Base-by-base conservation (phyloP, 2,888 invertebrate species). In the Bimastos eiseni region DNA sequence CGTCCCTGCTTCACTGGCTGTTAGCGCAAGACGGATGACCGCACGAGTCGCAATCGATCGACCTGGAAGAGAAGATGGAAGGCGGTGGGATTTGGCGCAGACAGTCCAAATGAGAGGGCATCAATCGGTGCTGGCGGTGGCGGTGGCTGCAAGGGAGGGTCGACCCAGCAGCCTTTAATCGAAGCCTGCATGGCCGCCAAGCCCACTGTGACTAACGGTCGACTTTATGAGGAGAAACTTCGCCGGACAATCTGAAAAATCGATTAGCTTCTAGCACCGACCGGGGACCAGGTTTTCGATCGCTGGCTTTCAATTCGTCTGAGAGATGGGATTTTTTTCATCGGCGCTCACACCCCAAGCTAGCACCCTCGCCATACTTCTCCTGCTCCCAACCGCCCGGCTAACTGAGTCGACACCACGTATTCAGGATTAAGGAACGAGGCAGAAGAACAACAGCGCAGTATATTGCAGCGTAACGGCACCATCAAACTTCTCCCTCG, bases 361-460 rank as follows among this genome's bases (percentile, higher is more conserved):
- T 21, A 70, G 90, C 90, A 38, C 30, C 70, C 70, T n/a, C 70
- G 30, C 30, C 70, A 30, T n/a, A 70, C 70, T n/a, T 70, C n/a
- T n/a, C 24, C 70, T 34, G 34, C 83, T 8, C n/a, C 33, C 38
- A 38, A 21, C 34, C 17, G 33, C 49, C 21, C 33, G 34, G 33
- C n/a, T 34, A 36, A 83, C 36, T 90, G 49, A 83, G 90, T 36
- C 70, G 70, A 30, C 36, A 49, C 33, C 34, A 70, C 36, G 30
- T 37, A 90, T 37, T 70, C 70, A 70, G 70, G 70, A 70, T 70
- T 70, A 70, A 70, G 83, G 34, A 90, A 36, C n/a, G 83, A 83
- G 19, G 41, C 55, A 19, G 41, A 41, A 6, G 41, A n/a, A n/a
- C n/a, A 33, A 36, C 49, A 11, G 17, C 83, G 83, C 34, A 90